Evolutionary conservation across 2,113 vertebrate genomes (phyloP).

Genomic region (Anas platyrhynchos): DNA sequence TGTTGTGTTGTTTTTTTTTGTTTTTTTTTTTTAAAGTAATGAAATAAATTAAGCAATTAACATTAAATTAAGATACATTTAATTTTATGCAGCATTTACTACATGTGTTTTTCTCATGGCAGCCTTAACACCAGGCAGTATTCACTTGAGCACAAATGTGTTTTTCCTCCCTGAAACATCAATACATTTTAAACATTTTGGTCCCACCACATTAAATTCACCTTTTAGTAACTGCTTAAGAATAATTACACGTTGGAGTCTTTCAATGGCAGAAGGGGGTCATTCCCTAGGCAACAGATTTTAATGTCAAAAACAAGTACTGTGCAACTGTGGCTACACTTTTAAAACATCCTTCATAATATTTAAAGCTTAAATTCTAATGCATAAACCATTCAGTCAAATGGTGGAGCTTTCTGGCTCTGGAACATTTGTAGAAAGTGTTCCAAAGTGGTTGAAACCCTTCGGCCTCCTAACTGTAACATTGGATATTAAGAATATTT

Average conservation of each 20-base stretch:
- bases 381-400: not conserved
- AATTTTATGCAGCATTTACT: not conserved
- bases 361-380: slow-evolving; percentile 11
- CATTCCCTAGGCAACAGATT: slow-evolving; percentile 66
- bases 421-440: not conserved
- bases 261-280: slow-evolving; percentile 11
- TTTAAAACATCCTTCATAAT: not conserved
- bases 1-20: not conserved
- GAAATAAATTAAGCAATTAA: slow-evolving; percentile 23
- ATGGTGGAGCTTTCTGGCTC: not conserved
- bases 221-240: slow-evolving; percentile 13
- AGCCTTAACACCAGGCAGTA: not conserved
- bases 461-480: not conserved
- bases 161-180: not conserved
- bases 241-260: not conserved
- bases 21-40: not conserved
- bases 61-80: not conserved
- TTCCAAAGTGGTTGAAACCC: not conserved
- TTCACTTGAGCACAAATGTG: not conserved
- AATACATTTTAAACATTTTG: not conserved
- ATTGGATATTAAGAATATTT: not conserved
- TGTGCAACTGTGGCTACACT: not conserved
- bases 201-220: slow-evolving; percentile 16
- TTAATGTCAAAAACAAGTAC: not conserved
- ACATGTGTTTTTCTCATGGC: not conserved